These are phyloP conservation scores for Corvus cornix DNA, from an alignment of 2,113 vertebrate species.

Conservation along the genomic window DNA sequence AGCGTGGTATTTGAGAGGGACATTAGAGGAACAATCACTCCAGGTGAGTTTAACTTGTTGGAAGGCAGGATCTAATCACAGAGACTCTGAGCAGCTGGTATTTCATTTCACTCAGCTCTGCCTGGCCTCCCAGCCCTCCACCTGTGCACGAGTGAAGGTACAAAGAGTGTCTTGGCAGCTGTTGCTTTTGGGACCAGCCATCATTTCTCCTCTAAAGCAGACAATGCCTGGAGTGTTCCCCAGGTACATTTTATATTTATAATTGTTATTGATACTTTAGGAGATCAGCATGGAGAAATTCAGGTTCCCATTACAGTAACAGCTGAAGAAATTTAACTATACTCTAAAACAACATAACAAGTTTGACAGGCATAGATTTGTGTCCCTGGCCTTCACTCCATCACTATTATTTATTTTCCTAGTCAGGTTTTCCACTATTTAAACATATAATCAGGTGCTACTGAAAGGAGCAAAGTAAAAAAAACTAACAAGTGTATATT, in stretches of 20 bases:
- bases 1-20: neutral
- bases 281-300: neutral
- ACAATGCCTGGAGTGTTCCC: neutral
- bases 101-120: neutral
- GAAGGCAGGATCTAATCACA: neutral
- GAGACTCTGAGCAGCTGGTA: neutral
- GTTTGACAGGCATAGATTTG: neutral
- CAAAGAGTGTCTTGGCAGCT: neutral
- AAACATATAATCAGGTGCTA: neutral
- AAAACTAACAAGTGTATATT: neutral
- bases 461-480: neutral
- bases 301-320: neutral
- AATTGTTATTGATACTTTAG: neutral
- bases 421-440: neutral
- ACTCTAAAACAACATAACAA: neutral
- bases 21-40: neutral
- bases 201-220: neutral
- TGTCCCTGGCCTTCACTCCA: neutral
- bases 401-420: neutral
- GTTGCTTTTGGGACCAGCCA: neutral
- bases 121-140: neutral
- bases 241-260: neutral
- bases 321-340: neutral
- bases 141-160: rapidly evolving
- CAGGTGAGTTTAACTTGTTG: neutral